These are phyloP conservation scores for Lacanobia wlatinum DNA, from an alignment of 2,888 invertebrate genomes.

Conservation along the genomic window DNA sequence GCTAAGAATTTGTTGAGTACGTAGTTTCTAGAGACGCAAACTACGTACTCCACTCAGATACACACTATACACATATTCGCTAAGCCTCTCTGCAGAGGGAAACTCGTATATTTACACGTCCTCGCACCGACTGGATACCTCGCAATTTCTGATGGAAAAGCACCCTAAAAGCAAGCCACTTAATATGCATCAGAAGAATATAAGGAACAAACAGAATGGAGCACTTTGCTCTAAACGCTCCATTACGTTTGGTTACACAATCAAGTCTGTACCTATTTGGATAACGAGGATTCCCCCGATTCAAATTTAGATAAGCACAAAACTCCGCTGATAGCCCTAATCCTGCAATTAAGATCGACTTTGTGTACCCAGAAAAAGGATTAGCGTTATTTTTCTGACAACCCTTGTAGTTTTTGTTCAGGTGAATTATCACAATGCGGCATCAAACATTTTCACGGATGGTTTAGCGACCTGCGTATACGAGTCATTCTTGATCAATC, in stretches of 20 bases:
- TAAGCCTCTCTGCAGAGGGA: too few relatives aligned
- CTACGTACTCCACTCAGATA: not conserved
- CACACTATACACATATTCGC: too few relatives aligned
- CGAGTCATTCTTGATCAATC: not conserved
- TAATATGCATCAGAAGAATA: not conserved
- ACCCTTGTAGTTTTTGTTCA: constrained; percentile 1
- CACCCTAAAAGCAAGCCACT: not conserved
- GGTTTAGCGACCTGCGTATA: not conserved
- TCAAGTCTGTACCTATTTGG: constrained; percentile 5
- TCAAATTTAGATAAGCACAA: constrained; percentile 50
- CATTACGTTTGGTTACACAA: constrained; percentile 22
- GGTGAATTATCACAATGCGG: constrained; percentile 15
- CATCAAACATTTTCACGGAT: not conserved
- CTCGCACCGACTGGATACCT: not conserved
- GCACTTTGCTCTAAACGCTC: not conserved
- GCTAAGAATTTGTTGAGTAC: too few relatives aligned
- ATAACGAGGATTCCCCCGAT: constrained; percentile 41
- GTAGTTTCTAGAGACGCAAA: not conserved
- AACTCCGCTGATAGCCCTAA: constrained; percentile 39
- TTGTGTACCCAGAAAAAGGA: constrained; percentile 22
- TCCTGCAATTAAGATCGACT: constrained; percentile 44
- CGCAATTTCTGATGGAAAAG: not conserved
- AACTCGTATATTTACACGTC: not conserved
- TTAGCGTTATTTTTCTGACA: constrained; percentile 14
- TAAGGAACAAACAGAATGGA: not conserved